These are phyloP conservation scores for Sitta carolinensis DNA, from an alignment of 2,797 vertebrate genomes.

Conservation along the genomic window DNA sequence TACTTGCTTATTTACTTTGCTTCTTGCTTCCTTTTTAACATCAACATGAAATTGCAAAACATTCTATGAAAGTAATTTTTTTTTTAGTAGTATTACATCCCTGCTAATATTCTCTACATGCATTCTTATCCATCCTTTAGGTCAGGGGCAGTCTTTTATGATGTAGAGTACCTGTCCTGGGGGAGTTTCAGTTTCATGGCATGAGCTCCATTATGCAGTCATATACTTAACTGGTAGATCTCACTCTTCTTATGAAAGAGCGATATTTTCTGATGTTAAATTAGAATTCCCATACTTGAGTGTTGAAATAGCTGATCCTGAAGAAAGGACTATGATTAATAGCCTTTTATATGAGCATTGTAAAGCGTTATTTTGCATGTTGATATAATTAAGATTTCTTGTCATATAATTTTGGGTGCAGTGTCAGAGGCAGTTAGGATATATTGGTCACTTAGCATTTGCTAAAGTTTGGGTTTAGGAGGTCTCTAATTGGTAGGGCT, in stretches of 20 bases:
- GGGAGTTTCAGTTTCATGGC: background rate
- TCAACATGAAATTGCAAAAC: fast-evolving
- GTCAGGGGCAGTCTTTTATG: background rate
- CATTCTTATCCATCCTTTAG: background rate
- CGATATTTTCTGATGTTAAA: background rate
- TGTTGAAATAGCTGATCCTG: background rate
- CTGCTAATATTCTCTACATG: background rate
- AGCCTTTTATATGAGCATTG: background rate
- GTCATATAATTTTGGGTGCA: background rate
- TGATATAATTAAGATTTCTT: background rate
- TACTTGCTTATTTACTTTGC: background rate
- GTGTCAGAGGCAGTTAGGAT: background rate
- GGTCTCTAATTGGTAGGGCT: background rate
- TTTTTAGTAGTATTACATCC: background rate
- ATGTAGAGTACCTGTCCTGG: background rate
- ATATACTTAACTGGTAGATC: background rate
- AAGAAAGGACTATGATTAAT: background rate
- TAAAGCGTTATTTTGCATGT: background rate
- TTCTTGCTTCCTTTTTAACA: background rate
- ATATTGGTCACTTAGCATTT: background rate
- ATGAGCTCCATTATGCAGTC: background rate
- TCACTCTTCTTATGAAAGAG: background rate
- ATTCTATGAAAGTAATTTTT: background rate
- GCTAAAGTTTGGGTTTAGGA: background rate
- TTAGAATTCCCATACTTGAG: background rate